phyloP scores from a whole-genome alignment of 2,888 invertebrate species.

The Lypha dubia region DNA sequence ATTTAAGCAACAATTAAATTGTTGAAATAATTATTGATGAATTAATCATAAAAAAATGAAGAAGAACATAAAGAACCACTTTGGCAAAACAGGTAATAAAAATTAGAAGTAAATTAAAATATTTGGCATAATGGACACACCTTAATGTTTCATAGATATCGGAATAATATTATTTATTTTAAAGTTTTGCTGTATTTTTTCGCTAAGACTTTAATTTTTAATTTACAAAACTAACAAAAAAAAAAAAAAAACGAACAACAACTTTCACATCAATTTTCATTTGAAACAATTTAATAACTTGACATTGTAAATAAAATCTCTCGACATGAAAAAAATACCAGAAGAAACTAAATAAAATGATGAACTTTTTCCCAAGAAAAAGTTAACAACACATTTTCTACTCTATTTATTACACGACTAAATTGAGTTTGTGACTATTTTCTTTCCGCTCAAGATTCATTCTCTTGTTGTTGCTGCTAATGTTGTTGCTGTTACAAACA shows the following conservation, averaged over 20 bases:
- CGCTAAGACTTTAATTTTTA: neutral
- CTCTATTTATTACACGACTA: constrained; percentile 75
- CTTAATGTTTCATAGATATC: neutral
- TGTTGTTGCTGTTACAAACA: constrained; percentile 54
- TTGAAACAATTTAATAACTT: constrained; percentile 38
- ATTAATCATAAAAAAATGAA: neutral
- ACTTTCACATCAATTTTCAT: constrained; percentile 26
- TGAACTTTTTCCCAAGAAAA: constrained; percentile 29
- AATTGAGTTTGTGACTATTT: constrained; percentile 77
- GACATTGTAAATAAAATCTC: constrained; percentile 60
- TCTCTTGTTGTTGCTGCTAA: constrained; percentile 21
- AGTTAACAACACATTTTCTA: constrained; percentile 75
- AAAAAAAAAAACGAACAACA: neutral
- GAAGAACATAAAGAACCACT: neutral
- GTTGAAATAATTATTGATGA: constrained; percentile 49
- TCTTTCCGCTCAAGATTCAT: constrained; percentile 44
- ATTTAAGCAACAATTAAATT: constrained; percentile 59
- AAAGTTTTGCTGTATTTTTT: neutral
- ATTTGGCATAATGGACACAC: neutral
- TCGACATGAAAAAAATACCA: neutral
- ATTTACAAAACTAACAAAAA: neutral
- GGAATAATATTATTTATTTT: too few species aligned
- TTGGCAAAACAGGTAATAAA: neutral
- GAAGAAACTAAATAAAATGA: constrained; percentile 18
- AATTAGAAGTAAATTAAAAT: neutral